A percentile compares a stretch with the other conserved stretches of the same genome.
Evolutionary conservation across 1,140 invertebrate species (phyloP).

Genomic region (Pseudomyrmex pallidus): DNA sequence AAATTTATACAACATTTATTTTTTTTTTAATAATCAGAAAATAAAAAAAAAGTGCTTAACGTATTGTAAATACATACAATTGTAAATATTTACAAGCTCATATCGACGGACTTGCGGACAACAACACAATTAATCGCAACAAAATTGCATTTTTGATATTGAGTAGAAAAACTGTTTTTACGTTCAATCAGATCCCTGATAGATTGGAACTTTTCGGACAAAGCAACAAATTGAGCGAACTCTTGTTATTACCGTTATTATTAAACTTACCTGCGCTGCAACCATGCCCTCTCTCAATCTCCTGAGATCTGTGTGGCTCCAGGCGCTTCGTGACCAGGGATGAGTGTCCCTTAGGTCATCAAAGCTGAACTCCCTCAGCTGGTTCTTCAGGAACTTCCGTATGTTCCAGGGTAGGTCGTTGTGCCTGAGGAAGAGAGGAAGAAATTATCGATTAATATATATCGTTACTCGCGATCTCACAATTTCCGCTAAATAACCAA

Average conservation of each 20-base stretch:
- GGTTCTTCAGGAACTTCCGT: slow-evolving; percentile 94
- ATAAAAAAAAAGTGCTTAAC: no score
- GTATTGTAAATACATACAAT: no score
- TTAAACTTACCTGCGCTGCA: slow-evolving; percentile 91
- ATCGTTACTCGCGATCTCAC: no score
- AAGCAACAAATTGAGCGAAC: slow-evolving; percentile 34
- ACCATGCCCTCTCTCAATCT: slow-evolving; percentile 92
- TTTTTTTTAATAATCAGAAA: background rate
- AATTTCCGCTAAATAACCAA: no score
- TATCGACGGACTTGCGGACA: no score
- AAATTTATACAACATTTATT: background rate
- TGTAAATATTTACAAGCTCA: no score
- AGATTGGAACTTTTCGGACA: background rate
- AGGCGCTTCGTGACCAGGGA: slow-evolving; percentile 91
- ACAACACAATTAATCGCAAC: slow-evolving; percentile 38
- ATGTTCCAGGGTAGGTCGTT: slow-evolving; percentile 97
- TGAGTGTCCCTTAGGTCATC: slow-evolving; percentile 90
- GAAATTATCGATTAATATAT: slow-evolving; percentile 21
- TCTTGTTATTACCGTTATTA: slow-evolving; percentile 60
- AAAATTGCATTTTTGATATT: background rate
- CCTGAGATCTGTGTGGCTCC: slow-evolving; percentile 94
- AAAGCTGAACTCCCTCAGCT: slow-evolving; percentile 92
- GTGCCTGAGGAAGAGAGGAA: slow-evolving; percentile 88
- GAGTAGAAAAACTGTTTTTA: background rate
- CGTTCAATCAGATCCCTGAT: slow-evolving; percentile 27